These are phyloP conservation scores for Anthrax anthrax DNA, from an alignment of 2,888 invertebrate species.

Conservation along the genomic window DNA sequence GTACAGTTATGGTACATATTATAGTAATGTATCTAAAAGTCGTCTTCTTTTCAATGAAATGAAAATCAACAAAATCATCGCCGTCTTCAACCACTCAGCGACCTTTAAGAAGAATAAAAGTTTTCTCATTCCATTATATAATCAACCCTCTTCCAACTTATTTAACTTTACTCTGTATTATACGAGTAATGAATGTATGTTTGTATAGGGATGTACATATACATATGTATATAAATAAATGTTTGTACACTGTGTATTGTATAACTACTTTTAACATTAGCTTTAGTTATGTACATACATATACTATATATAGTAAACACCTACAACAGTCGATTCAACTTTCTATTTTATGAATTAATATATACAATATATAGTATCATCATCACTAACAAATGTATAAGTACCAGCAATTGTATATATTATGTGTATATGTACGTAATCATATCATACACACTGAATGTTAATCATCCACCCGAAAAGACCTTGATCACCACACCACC, in stretches of 20 bases:
- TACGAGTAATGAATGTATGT: no score
- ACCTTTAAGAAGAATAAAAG: conserved; percentile 4
- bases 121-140: not conserved
- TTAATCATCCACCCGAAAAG: not conserved
- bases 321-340: no score
- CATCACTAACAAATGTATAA: conserved; percentile 3
- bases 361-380: no score
- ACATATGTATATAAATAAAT: no score
- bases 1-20: not conserved
- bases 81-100: conserved; percentile 7
- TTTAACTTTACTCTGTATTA: not conserved
- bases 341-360: not conserved
- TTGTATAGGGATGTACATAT: no score
- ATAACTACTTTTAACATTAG: no score
- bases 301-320: no score
- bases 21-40: not conserved
- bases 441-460: not conserved
- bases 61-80: conserved; percentile 7
- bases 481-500: conserved; percentile 3
- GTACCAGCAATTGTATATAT: no score
- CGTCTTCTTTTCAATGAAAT: not conserved
- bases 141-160: not conserved
- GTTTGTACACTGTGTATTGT: no score
- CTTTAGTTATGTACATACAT: no score
- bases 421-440: no score